phyloP scores from a whole-genome alignment of 2,888 invertebrate genomes.

The Lypha dubia region DNA sequence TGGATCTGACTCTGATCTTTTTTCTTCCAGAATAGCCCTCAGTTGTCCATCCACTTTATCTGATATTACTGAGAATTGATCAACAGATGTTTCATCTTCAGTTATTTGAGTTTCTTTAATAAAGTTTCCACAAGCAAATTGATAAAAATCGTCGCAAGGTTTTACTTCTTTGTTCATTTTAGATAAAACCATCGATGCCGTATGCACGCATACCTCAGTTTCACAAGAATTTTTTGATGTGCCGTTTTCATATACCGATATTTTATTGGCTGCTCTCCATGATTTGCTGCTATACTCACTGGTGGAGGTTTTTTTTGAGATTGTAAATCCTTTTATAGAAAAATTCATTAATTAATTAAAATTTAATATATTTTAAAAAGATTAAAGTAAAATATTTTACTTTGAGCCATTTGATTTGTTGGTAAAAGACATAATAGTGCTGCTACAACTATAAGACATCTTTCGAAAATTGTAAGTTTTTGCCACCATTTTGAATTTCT shows the following conservation, averaged over 20 bases:
- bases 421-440: conserved; percentile 84
- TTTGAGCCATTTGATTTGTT: conserved; percentile 76
- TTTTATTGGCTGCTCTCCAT: conserved; percentile 68
- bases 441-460: conserved; percentile 86
- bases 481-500: conserved; percentile 93
- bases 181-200: conserved; percentile 87
- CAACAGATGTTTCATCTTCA: conserved; percentile 77
- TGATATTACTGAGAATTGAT: conserved; percentile 82
- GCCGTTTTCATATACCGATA: too few relatives aligned
- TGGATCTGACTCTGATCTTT: conserved; percentile 80
- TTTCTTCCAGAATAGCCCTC: conserved; percentile 80
- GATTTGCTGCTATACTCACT: conserved; percentile 45
- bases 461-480: conserved; percentile 88
- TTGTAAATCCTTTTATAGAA: not conserved
- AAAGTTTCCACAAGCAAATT: conserved; percentile 86
- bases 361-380: too few relatives aligned
- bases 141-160: not conserved
- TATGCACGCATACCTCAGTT: conserved; percentile 90
- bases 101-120: conserved; percentile 84
- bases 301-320: conserved; percentile 54
- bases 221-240: conserved; percentile 85
- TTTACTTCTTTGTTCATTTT: conserved; percentile 86
- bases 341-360: too few relatives aligned
- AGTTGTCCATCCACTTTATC: conserved; percentile 77
- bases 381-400: too few relatives aligned